A percentile compares a stretch with the other conserved stretches of the same genome.
These are phyloP conservation scores for Eudyptes chrysolophus DNA, from an alignment of 2,113 vertebrate genomes.

Conservation along the genomic window DNA sequence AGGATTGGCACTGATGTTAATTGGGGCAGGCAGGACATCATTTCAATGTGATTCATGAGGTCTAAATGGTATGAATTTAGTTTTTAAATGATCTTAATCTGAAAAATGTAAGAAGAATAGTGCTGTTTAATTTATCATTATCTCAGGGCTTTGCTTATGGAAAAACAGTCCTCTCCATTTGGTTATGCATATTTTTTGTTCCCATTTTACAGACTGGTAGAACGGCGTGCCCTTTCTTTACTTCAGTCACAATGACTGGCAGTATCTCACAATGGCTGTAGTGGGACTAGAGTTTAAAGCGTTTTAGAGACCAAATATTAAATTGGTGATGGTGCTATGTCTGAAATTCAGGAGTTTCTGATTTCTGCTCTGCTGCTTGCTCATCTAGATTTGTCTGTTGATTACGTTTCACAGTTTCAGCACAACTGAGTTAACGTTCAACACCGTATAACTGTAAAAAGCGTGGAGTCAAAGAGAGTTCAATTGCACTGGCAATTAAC, in stretches of 20 bases:
- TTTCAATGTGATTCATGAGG: background rate
- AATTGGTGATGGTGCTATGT: background rate
- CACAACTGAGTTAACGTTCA: background rate
- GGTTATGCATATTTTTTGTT: background rate
- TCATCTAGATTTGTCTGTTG: background rate
- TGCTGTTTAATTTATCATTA: background rate
- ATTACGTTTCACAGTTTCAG: background rate
- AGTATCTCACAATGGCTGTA: background rate
- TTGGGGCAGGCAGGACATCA: background rate
- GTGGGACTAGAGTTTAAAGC: background rate
- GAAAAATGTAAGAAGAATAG: background rate
- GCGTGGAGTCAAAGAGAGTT: background rate
- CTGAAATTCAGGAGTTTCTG: background rate
- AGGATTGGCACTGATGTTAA: background rate
- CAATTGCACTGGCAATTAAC: background rate
- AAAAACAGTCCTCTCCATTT: background rate
- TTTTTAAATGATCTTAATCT: background rate
- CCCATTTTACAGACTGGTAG: background rate
- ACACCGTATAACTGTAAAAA: background rate
- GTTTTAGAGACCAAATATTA: background rate
- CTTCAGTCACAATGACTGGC: background rate
- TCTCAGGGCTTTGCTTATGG: background rate
- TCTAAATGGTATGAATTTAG: background rate
- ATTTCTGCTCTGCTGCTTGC: background rate
- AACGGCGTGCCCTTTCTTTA: fast-evolving